Evolutionary conservation across 2,888 invertebrate genomes (phyloP), one percentile per base, ranked within the genome.

Genomic region (Bombyx huttoni): DNA sequence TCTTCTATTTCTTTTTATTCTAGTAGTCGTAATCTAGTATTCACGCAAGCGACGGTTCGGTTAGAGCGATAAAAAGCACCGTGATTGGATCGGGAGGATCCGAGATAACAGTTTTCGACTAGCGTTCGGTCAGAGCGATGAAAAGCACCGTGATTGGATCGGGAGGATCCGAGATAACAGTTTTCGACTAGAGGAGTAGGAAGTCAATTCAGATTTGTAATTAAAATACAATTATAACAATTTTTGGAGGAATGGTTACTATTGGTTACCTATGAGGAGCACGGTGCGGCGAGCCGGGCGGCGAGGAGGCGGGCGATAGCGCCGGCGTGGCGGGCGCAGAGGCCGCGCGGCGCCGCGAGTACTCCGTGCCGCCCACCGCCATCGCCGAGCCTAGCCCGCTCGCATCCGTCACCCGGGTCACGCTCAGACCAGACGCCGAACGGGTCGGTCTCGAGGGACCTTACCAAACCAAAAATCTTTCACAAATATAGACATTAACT

Each of bases 271-370:
- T 82, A 57, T 84, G 82, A 13, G 70, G 67, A 13, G 78, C 74
- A 47, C 89, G 73, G 54, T 89, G 84, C 49, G 92, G 89, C 57
- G 91, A 91, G 55, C 92, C 92, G 50, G 92, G 91, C 24, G 95
- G 95, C 46, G 94, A 94, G 46, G 91, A 89, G 49, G 95, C 94
- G 49, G 95, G 95, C 47, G 94, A 94, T 45, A 91, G 83, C 52
- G 91, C 90, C 0, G 94, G 95, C 13, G 94, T 94, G 46, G 90
- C 89, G 13, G 94, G 94, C 47, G 94, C 94, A 12, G 94, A 94
- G 50, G 92, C 91, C 10, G 92, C 91, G 33, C 91, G 81, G 56
- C 91, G 63, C 56, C 91, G 67, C 56, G 90, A 75, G 87, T 90
- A 84, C 77, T 90, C 83, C 57, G 85, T 84, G 62, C 89, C 81